Percentiles rank a stretch among this genome's conserved stretches.
phyloP scores from a whole-genome alignment of 2,888 invertebrate species.

The Oegoconia quadripuncta region DNA sequence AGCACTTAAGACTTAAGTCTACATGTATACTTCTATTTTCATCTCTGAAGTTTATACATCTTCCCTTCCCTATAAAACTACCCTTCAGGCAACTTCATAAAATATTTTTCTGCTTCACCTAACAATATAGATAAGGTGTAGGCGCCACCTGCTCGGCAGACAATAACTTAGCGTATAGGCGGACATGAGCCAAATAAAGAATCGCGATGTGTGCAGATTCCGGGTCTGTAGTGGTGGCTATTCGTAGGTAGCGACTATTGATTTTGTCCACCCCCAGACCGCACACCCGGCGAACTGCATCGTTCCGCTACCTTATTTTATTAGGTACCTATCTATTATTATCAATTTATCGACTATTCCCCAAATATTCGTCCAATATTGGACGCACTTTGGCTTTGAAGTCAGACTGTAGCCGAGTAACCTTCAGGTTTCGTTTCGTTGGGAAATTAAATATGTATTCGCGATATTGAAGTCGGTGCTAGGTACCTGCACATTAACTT shows the following conservation, averaged over 20 bases:
- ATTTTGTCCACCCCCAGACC: conserved; percentile 77
- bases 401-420: conserved; percentile 8
- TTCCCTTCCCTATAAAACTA: conserved; percentile 8
- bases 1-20: too few relatives aligned
- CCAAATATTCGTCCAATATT: conserved; percentile 28
- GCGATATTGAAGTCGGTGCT: too few relatives aligned
- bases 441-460: too few relatives aligned
- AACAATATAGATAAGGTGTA: conserved; percentile 19
- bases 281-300: conserved; percentile 57
- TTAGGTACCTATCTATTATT: conserved; percentile 58
- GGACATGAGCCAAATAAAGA: conserved; percentile 63
- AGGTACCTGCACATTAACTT: too few relatives aligned
- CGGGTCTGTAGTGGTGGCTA: conserved; percentile 60
- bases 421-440: too few relatives aligned
- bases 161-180: conserved; percentile 48
- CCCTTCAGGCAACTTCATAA: conserved; percentile 15
- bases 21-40: neutral
- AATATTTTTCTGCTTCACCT: conserved; percentile 12
- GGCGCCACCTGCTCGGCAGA: conserved; percentile 57
- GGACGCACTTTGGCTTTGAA: conserved; percentile 4
- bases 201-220: conserved; percentile 68
- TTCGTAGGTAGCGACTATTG: conserved; percentile 70
- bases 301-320: conserved; percentile 47
- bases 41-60: neutral
- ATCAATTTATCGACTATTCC: conserved; percentile 56